Evolutionary conservation across 2,113 vertebrate genomes (phyloP), one percentile per base, ranked within the genome.

Genomic region (Myotis lucifugus): DNA sequence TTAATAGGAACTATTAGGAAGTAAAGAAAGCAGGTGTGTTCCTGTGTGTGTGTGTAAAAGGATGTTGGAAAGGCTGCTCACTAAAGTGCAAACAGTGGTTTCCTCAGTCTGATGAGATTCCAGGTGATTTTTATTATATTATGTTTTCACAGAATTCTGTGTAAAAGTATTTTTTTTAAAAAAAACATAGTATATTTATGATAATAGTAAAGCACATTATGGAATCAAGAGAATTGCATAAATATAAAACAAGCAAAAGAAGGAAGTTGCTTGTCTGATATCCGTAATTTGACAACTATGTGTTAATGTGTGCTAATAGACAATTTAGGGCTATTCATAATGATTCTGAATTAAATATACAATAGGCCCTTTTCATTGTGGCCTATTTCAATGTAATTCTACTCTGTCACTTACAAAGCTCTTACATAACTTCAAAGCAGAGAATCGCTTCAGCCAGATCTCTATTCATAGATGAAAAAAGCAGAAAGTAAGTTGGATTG

Each of bases 391-490:
- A 87, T 82, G 91, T 96, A 97, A 97, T 93, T 95, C 78, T 94
- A 97, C 90, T 85, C 66, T 79, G 95, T 97, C 95, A 95, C 96
- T 96, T 97, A 70, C 89, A 96, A 97, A 96, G 64, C 40, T 54
- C 92, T 90, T 94, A 87, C 66, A 92, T 73, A 97, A 86, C 84
- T 18, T 21, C 81, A 93, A 95, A 96, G 0, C 59, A 97, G 1
- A 96, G 85, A 92, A 81, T 25, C 88, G 56, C 95, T 98, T 97
- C 96, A 94, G 96, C 95, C 86, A 96, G 48, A 92, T 70, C 92
- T 76, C 94, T 98, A 93, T 92, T 95, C 74, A 59, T n/a, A 42
- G 96, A 87, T 97, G 92, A 97, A 98, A 98, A 96, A 97, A 96
- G 91, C 86, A 91, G 97, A 94, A 96, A 97, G 94, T 88, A 97